These are phyloP conservation scores for Brachyopa scutellaris DNA, from an alignment of 2,888 invertebrate species.

Conservation along the genomic window DNA sequence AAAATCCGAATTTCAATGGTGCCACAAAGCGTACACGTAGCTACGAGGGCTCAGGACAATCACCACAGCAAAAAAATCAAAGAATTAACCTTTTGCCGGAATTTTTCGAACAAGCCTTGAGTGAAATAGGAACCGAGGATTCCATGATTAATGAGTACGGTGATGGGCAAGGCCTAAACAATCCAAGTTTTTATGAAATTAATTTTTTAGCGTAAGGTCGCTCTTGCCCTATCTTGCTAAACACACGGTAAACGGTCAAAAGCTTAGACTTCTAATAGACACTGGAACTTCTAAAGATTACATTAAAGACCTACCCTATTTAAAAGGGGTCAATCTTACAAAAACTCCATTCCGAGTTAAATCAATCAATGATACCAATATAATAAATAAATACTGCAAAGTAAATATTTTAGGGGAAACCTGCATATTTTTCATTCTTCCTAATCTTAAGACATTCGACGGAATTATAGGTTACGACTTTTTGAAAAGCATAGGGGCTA, in stretches of 20 bases:
- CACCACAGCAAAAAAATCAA: neutral
- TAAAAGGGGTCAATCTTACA: neutral
- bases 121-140: too few relatives aligned
- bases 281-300: slow-evolving; percentile 1
- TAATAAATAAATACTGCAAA: too few relatives aligned
- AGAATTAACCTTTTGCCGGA: slow-evolving; percentile 12
- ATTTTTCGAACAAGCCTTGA: slow-evolving; percentile 1
- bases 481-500: slow-evolving; percentile 4
- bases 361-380: too few relatives aligned
- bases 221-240: too few relatives aligned
- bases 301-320: neutral
- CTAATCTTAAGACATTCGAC: neutral
- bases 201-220: too few relatives aligned
- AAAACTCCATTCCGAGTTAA: neutral
- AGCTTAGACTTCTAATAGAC: slow-evolving; percentile 1
- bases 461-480: neutral
- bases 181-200: too few relatives aligned
- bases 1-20: neutral
- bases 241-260: too few relatives aligned
- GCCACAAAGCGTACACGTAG: slow-evolving; percentile 1
- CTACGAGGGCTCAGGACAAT: neutral
- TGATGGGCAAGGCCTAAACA: too few relatives aligned
- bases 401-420: slow-evolving; percentile 5
- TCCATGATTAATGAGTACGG: too few relatives aligned
- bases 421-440: slow-evolving; percentile 2